Percentiles rank a stretch among this genome's conserved stretches.
phyloP scores from a whole-genome alignment of 2,797 vertebrate species.

The Chanos chanos region DNA sequence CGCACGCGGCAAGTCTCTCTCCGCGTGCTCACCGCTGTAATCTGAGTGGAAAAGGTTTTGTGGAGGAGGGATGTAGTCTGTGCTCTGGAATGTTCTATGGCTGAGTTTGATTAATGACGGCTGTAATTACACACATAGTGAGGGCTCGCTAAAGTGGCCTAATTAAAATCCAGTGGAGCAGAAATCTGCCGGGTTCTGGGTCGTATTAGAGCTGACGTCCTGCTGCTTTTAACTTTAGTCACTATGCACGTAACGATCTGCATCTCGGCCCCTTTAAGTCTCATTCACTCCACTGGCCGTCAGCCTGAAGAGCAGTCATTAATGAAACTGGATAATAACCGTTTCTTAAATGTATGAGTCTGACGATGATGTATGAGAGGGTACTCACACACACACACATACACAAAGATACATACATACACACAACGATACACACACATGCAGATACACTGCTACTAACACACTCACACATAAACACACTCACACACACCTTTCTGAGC shows the following conservation, averaged over 20 bases:
- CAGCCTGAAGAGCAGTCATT: too few species aligned
- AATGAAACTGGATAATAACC: too few species aligned
- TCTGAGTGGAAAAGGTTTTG: too few species aligned
- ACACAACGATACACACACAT: too few species aligned
- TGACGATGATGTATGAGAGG: too few species aligned
- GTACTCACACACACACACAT: conserved; percentile 32
- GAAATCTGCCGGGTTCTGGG: conserved; percentile 15
- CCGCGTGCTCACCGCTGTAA: too few species aligned
- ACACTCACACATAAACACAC: background rate
- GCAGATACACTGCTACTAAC: background rate
- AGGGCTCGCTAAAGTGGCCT: conserved; percentile 52
- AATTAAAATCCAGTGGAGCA: conserved; percentile 54
- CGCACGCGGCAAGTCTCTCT: too few species aligned
- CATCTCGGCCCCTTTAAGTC: background rate
- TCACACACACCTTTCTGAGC: too few species aligned
- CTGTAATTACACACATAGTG: conserved; percentile 57
- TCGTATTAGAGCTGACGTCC: background rate
- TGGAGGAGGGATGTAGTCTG: too few species aligned
- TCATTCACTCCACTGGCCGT: background rate
- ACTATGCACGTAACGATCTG: background rate
- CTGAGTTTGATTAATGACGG: conserved; percentile 55
- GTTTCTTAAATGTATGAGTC: too few species aligned
- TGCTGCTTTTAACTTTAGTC: background rate
- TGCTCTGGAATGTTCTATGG: too few species aligned
- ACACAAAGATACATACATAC: too few species aligned